Evolutionary conservation across 30 jellyfish, hydroid and myxozoan species (phyloP).

Genomic region (Aurelia coerulea): DNA sequence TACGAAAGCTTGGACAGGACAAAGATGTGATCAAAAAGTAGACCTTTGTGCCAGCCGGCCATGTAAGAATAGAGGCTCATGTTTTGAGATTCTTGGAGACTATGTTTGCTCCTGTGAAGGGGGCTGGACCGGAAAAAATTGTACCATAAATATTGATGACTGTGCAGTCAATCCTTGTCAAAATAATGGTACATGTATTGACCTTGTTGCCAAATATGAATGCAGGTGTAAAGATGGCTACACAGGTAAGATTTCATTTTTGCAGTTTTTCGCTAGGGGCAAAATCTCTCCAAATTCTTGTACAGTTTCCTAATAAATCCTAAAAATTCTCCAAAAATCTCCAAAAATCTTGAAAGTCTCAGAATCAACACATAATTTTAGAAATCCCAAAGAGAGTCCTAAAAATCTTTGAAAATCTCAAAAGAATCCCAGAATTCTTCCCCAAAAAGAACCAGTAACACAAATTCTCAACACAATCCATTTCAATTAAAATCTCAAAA

Average conservation of each 20-base stretch:
- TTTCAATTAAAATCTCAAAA: too few species aligned
- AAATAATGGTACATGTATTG: conserved; percentile 74
- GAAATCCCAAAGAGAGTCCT: too few species aligned
- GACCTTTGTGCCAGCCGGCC: conserved; percentile 55
- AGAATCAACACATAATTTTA: too few species aligned
- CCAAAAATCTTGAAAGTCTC: too few species aligned
- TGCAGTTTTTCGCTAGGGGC: background rate
- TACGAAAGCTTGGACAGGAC: conserved; percentile 48
- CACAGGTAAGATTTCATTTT: conserved; percentile 28
- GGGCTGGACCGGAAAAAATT: conserved; percentile 74
- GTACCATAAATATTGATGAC: conserved; percentile 68
- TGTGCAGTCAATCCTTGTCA: conserved; percentile 69
- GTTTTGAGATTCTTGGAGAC: conserved; percentile 17
- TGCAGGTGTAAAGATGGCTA: conserved; percentile 76
- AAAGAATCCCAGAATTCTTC: too few species aligned
- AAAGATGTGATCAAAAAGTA: conserved; percentile 60
- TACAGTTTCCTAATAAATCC: too few species aligned
- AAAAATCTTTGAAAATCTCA: too few species aligned
- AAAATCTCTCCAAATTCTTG: too few species aligned
- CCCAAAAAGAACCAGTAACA: too few species aligned
- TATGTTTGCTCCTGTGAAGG: conserved; percentile 71
- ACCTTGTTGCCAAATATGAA: conserved; percentile 54
- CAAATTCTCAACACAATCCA: too few species aligned
- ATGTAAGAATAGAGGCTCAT: conserved; percentile 66
- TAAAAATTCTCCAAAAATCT: too few species aligned